Percentiles rank a stretch among this genome's conserved stretches.
These are phyloP conservation scores for Atethmia centrago DNA, from an alignment of 2,888 invertebrate species.

Conservation along the genomic window DNA sequence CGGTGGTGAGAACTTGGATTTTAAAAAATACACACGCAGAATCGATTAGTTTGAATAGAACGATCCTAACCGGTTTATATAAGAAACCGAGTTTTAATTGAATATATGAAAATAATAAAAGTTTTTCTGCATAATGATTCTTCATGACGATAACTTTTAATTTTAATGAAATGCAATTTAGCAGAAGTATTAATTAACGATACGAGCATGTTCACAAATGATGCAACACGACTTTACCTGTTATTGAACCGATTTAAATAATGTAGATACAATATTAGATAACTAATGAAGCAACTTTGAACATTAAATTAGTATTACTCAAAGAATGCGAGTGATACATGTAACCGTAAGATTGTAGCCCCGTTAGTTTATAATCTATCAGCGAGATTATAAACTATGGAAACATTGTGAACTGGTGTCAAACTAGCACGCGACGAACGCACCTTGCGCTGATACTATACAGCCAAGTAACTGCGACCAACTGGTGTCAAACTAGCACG, in stretches of 20 bases:
- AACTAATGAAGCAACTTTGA: no score
- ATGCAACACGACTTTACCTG: constrained; percentile 10
- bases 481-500: no score
- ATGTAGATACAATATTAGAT: not conserved
- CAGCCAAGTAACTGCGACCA: no score
- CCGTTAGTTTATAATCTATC: no score
- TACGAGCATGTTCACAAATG: constrained; percentile 21
- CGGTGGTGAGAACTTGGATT: constrained; percentile 9
- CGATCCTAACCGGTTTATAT: constrained; percentile 40
- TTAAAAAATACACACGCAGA: constrained; percentile 19
- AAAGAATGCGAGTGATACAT: no score
- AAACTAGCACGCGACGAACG: no score
- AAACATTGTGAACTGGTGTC: no score
- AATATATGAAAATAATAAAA: constrained; percentile 39
- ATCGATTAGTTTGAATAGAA: constrained; percentile 29
- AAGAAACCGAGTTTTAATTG: constrained; percentile 38
- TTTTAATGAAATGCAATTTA: constrained; percentile 38
- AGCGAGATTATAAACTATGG: no score
- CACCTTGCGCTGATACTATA: no score
- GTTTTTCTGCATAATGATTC: constrained; percentile 26
- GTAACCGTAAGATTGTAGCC: no score
- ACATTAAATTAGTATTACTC: no score
- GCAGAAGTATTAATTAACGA: constrained; percentile 17
- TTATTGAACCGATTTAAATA: not conserved
- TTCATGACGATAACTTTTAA: constrained; percentile 28